These are phyloP conservation scores for Cryptoprocta ferox DNA, from an alignment of 2,797 vertebrate genomes.

Conservation along the genomic window DNA sequence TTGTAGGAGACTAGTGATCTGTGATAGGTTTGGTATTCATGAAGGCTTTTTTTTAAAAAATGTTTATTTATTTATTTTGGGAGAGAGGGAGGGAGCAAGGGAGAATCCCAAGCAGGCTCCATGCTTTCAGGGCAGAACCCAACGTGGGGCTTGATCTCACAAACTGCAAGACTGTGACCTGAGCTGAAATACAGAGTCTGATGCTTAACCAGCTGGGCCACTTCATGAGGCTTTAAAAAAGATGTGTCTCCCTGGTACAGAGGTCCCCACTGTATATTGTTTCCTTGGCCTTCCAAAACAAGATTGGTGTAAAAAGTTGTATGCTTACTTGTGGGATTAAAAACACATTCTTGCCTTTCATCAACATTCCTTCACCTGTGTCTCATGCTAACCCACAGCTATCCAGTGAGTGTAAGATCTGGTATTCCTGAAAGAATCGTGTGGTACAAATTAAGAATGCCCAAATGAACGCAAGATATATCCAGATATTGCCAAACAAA, in stretches of 20 bases:
- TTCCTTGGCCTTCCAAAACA: background rate
- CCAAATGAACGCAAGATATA: background rate
- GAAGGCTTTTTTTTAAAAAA: background rate
- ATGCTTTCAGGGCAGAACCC: too few relatives aligned
- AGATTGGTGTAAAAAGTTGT: background rate
- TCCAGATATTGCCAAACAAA: background rate
- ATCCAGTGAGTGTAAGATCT: background rate
- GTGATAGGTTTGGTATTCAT: background rate
- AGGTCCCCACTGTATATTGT: background rate
- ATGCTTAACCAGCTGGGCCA: too few relatives aligned
- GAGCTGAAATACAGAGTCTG: too few relatives aligned
- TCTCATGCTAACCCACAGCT: background rate
- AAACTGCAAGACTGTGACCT: too few relatives aligned
- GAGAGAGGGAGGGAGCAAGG: too few relatives aligned
- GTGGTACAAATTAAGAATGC: background rate
- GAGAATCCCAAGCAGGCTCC: too few relatives aligned
- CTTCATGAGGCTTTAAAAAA: too few relatives aligned
- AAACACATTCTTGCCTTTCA: background rate
- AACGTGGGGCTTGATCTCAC: too few relatives aligned
- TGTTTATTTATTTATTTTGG: too few relatives aligned
- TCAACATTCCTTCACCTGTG: background rate
- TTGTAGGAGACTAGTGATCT: background rate
- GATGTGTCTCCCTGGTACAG: background rate
- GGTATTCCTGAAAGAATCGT: background rate
- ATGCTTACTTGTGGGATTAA: background rate